Conservation (phyloP, 1,140 invertebrate genomes). For the Zaprionus taronus region DNA sequence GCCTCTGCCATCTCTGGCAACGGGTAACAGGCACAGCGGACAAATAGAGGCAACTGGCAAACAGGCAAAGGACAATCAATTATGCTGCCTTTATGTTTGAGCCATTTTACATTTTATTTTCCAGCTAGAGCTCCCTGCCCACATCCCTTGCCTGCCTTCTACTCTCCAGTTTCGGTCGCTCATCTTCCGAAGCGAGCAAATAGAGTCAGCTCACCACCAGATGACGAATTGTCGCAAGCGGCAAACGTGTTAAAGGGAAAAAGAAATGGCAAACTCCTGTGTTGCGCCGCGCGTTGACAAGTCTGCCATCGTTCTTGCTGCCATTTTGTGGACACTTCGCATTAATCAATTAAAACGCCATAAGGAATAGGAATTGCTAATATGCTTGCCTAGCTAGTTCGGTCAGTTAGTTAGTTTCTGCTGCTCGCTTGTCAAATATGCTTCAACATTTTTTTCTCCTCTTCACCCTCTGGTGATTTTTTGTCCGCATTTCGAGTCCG, state of each 20-base stretch:
- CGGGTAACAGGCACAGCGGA: conserved; percentile 16
- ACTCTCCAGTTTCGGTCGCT: conserved; percentile 4
- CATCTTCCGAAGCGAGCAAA: no score
- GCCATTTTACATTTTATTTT: conserved; percentile 63
- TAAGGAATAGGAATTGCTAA: conserved; percentile 62
- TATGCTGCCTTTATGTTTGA: conserved; percentile 67
- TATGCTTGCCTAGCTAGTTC: conserved; percentile 19
- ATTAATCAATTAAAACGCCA: conserved; percentile 77
- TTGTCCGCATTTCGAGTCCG: background rate
- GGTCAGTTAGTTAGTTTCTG: conserved; percentile 15
- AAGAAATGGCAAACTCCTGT: conserved; percentile 42
- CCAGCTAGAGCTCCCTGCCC: background rate
- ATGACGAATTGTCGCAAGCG: conserved; percentile 52
- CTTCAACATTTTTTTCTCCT: conserved; percentile 13
- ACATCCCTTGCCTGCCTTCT: background rate
- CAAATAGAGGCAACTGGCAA: background rate
- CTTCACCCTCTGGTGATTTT: background rate
- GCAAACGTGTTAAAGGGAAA: conserved; percentile 2
- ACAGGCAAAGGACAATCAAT: conserved; percentile 62
- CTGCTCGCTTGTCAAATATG: conserved; percentile 54
- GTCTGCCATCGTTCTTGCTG: conserved; percentile 20
- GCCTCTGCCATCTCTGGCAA: conserved; percentile 31
- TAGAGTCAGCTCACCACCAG: background rate
- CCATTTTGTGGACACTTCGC: conserved; percentile 32
- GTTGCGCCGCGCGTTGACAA: conserved; percentile 52